phyloP scores from a whole-genome alignment of 2,797 vertebrate genomes.

The Podargus strigoides region DNA sequence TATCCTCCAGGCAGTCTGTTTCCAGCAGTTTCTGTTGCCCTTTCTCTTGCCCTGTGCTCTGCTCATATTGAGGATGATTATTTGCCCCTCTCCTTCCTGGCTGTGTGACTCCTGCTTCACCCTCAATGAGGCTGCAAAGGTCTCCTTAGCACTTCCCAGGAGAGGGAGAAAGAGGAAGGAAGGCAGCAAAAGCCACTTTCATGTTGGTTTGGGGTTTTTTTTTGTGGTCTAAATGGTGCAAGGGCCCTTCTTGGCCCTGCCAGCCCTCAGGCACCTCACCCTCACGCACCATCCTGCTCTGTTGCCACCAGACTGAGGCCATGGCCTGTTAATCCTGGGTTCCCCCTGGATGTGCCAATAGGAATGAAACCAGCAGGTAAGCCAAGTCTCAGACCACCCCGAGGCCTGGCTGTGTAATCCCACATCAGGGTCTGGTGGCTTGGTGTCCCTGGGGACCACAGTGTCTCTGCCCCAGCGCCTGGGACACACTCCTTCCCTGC shows the following conservation, averaged over 20 bases:
- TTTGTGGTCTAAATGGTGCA: neutral
- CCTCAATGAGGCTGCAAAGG: neutral
- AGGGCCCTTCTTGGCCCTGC: neutral
- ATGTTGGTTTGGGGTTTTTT: neutral
- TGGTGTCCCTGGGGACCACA: rapidly evolving
- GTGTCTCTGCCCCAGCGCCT: neutral
- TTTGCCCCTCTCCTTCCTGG: neutral
- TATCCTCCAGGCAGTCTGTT: neutral
- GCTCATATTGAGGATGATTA: neutral
- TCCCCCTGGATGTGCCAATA: neutral
- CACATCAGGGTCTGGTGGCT: rapidly evolving
- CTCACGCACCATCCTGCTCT: neutral
- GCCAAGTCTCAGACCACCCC: neutral
- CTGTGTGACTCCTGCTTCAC: neutral
- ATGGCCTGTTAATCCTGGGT: neutral
- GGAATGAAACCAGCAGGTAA: neutral
- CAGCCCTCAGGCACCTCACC: neutral
- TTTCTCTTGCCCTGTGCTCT: neutral
- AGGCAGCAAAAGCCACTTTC: neutral
- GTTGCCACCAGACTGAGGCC: neutral
- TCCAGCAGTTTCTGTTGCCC: neutral
- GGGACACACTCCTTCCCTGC: neutral
- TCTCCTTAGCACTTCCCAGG: neutral
- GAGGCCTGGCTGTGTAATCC: neutral
- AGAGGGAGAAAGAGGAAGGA: neutral